Evolutionary conservation across 2,113 vertebrate genomes (phyloP).

Genomic region (Girardinichthys multiradiatus): DNA sequence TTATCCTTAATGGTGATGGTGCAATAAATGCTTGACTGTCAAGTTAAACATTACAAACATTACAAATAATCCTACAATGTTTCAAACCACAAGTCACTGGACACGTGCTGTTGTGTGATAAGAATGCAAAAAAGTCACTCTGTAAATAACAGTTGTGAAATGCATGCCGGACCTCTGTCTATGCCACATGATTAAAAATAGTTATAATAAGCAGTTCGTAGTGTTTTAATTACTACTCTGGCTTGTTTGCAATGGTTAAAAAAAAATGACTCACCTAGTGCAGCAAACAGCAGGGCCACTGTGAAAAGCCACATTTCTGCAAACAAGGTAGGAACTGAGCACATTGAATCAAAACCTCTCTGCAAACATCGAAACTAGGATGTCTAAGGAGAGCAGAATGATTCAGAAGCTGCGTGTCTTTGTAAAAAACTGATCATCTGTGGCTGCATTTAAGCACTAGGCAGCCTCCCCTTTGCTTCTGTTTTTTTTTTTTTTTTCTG

Average conservation of each 20-base stretch:
- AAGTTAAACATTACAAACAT: constrained; percentile 15
- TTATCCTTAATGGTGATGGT: neutral
- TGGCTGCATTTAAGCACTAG: constrained; percentile 30
- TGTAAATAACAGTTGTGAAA: neutral
- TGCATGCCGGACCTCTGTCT: neutral
- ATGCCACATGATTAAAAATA: neutral
- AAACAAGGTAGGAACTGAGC: constrained; percentile 7
- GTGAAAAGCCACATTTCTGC: constrained; percentile 70
- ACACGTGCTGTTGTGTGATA: neutral
- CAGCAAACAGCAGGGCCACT: constrained; percentile 52
- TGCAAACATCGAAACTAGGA: neutral
- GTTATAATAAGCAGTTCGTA: neutral
- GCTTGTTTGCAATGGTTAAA: neutral
- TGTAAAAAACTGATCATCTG: constrained; percentile 9
- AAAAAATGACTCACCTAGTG: constrained; percentile 73
- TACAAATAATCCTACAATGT: neutral
- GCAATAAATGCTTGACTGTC: neutral
- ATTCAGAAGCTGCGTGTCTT: neutral
- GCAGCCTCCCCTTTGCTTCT: constrained; percentile 28
- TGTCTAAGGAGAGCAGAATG: neutral
- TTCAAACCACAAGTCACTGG: neutral
- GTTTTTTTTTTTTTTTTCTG: constrained; percentile 7
- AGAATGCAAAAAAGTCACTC: neutral
- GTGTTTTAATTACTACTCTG: neutral
- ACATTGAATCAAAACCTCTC: neutral